Base-by-base conservation (phyloP, 2,888 invertebrate genomes). In the Catocala sponsa region DNA sequence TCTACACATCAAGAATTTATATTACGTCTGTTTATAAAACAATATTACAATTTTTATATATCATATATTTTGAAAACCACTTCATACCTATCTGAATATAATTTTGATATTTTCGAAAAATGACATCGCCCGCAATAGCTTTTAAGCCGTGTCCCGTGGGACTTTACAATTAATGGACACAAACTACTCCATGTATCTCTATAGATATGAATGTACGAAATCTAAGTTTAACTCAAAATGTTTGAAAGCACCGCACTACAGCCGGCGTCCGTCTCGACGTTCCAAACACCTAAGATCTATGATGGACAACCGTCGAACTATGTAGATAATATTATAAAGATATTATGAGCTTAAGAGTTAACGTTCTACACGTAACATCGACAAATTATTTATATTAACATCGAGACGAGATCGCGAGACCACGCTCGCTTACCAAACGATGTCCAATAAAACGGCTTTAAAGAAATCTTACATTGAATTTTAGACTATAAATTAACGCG, bases 291-390 rank as follows among this genome's bases (percentile, higher is more conserved):
- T 65, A 59, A 38, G 44, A 46, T 43, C 55, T 60, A 60, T 44
- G 55, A 60, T 55, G 60, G 50, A 60, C 55, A 60, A 58, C n/a
- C 41, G 52, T 48, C 46, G 52, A 56, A 60, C 44, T 59, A 59
- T 51, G 35, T 49, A 54, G 59, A 51, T 49, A 51, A 25, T 4
- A 51, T 52, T 47, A 42, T 55, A 47, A 63, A 60, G 55, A 57
- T 58, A 55, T 66, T 57, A 49, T 59, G 53, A 59, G 59, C 56
- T 47, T 49, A 56, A 54, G 50, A 48, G 49, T 55, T 33, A 53
- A 53, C 55, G 12, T 25, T 59, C 62, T 70, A 68, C 59, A 54
- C 33, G 32, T 25, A 66, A 74, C 71, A 69, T 65, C 61, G 65
- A 69, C 47, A 57, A 59, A 63, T 43, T 56, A 38, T 58, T 41